Base-by-base conservation (phyloP, 2,113 vertebrate genomes). In the Ciconia maguari region DNA sequence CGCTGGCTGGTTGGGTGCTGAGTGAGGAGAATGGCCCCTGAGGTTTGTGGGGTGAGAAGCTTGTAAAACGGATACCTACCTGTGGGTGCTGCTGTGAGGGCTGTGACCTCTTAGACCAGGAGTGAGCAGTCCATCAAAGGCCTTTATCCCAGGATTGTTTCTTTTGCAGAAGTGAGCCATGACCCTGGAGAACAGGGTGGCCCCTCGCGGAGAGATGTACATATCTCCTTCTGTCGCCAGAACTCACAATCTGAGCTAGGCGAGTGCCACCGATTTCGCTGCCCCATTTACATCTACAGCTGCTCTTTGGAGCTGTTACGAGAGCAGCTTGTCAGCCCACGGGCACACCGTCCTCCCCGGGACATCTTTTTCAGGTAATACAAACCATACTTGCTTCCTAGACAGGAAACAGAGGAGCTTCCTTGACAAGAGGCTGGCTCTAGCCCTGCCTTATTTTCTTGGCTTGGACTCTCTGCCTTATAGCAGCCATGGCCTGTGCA, bases 231-330 rank as follows among this genome's bases (percentile, higher is more conserved):
- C 89, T 98, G 98, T 60, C 97, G 96, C 30, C 99, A 99, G 97
- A 92, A 86, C 81, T 98, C 98, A 0, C 98, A 99, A 65, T 98
- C 98, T 54, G 99, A 98, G 74, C n/a, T 96, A 15, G 34, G 94
- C 4, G 98, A 99, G 8, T 92, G 96, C 51, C 96, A 96, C 69
- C 98, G 99, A 1, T 97, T 98, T 2, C 98, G 98, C 89, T 99
- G 99, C 96, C 99, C 99, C 25, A 98, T 99, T 83, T 99, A 99
- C 17, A 97, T 99, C 92, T 99, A 99, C 96, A 99, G 98, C 98
- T 99, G 99, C 92, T 98, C 99, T 4, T 94, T 99, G 96, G 99
- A 99, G 60, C 96, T 98, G 7, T 84, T 99, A 19, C 98, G 98
- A 74, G 99, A 99, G 83, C 99, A 99, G 74, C 98, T 99, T 82